phyloP scores from a whole-genome alignment of 2,113 vertebrate species.

The Perca schrenkii region DNA sequence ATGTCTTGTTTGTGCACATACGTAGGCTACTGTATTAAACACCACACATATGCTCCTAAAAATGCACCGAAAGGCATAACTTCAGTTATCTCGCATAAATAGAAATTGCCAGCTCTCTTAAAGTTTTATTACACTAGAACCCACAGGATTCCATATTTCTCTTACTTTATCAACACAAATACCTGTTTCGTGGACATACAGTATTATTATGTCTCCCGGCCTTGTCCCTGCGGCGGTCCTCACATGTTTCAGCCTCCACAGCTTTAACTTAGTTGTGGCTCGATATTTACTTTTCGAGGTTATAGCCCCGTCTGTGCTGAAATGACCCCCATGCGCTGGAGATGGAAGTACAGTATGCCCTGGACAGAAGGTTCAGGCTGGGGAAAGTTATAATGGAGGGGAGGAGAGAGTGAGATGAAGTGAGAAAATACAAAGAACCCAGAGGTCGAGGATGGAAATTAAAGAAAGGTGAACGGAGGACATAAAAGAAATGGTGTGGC shows the following conservation, averaged over 20 bases:
- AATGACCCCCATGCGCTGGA: slow-evolving; percentile 39
- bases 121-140: not conserved
- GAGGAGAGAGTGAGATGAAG: slow-evolving; percentile 55
- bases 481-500: slow-evolving; percentile 50
- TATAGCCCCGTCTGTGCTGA: slow-evolving; percentile 32
- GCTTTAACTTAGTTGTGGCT: slow-evolving; percentile 35
- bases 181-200: not conserved
- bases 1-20: slow-evolving; percentile 36
- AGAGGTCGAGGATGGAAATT: slow-evolving; percentile 51
- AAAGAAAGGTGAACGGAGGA: slow-evolving; percentile 62
- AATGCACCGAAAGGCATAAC: not conserved
- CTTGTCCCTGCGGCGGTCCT: not conserved
- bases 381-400: slow-evolving; percentile 49
- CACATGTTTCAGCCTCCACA: slow-evolving; percentile 12
- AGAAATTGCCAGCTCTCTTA: not conserved
- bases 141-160: slow-evolving; percentile 6
- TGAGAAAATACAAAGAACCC: slow-evolving; percentile 50
- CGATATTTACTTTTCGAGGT: slow-evolving; percentile 53
- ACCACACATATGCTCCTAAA: not conserved
- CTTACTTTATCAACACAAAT: slow-evolving; percentile 19
- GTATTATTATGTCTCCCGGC: slow-evolving; percentile 5
- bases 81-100: not conserved
- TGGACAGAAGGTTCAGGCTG: slow-evolving; percentile 43
- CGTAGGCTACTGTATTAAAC: not conserved
- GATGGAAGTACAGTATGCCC: slow-evolving; percentile 42